Conservation (phyloP, 35 echinoderm and acorn worm genomes). For the Apostichopus californicus region DNA sequence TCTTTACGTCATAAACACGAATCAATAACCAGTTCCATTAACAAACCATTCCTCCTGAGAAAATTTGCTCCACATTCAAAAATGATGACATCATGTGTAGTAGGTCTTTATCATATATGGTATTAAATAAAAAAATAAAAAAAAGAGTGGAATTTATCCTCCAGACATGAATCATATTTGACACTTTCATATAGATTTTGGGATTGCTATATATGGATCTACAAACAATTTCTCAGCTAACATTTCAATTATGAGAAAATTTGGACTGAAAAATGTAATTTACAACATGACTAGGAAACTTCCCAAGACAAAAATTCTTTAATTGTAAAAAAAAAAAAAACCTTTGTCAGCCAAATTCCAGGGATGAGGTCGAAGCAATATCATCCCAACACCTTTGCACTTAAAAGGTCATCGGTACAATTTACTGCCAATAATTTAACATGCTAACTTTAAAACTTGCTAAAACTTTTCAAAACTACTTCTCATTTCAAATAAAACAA, state of each 20-base stretch:
- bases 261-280: no score
- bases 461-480: no score
- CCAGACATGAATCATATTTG: constrained; percentile 29
- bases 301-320: no score
- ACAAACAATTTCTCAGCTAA: background rate
- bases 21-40: constrained; percentile 48
- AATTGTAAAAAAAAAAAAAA: no score
- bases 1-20: constrained; percentile 46
- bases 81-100: constrained; percentile 38
- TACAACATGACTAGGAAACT: no score
- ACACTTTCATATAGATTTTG: background rate
- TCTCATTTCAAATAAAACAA: no score
- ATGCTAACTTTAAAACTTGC: no score
- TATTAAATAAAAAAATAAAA: background rate
- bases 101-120: constrained; percentile 20
- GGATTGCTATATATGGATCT: background rate
- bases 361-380: no score
- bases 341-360: no score
- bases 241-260: background rate
- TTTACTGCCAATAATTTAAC: no score
- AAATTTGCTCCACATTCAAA: constrained; percentile 28
- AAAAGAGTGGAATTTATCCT: constrained; percentile 29
- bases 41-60: constrained; percentile 53
- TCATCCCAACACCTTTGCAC: no score
- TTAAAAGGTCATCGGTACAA: no score